A percentile compares a stretch with the other conserved stretches of the same genome.
phyloP scores from a whole-genome alignment of 2,113 vertebrate species.

The Mastomys coucha region DNA sequence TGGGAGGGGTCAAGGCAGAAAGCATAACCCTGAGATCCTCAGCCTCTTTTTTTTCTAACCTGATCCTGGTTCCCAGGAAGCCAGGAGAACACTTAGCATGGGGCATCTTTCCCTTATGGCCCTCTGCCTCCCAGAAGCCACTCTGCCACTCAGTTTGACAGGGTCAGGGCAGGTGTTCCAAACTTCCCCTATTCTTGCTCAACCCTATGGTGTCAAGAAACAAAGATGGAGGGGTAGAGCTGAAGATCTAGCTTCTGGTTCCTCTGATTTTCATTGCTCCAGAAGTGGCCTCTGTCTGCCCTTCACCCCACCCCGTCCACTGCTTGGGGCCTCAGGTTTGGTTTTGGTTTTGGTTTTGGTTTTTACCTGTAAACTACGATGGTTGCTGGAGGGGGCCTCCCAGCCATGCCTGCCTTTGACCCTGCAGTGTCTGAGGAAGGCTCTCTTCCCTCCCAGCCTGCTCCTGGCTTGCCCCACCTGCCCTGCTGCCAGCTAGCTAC shows the following conservation, averaged over 20 bases:
- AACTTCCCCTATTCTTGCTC: neutral
- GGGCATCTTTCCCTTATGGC: neutral
- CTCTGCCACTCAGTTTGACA: neutral
- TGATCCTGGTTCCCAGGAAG: neutral
- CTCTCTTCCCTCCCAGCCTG: neutral
- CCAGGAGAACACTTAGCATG: neutral
- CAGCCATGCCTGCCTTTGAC: slow-evolving; percentile 1
- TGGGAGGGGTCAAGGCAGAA: neutral
- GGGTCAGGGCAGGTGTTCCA: neutral
- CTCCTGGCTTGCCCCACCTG: neutral
- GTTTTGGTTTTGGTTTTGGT: neutral
- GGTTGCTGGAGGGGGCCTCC: neutral
- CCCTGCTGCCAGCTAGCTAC: neutral
- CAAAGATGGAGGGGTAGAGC: neutral
- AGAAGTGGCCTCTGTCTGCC: neutral
- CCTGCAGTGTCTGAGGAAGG: neutral
- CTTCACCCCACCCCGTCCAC: no score
- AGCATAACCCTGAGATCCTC: neutral
- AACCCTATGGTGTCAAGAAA: neutral
- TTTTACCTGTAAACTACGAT: neutral
- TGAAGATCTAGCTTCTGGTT: neutral
- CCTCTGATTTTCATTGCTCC: neutral
- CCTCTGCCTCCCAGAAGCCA: neutral
- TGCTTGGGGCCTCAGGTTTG: neutral
- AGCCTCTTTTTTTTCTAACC: neutral